phyloP scores from a whole-genome alignment of 2,888 invertebrate species.

The Molanna angustata region DNA sequence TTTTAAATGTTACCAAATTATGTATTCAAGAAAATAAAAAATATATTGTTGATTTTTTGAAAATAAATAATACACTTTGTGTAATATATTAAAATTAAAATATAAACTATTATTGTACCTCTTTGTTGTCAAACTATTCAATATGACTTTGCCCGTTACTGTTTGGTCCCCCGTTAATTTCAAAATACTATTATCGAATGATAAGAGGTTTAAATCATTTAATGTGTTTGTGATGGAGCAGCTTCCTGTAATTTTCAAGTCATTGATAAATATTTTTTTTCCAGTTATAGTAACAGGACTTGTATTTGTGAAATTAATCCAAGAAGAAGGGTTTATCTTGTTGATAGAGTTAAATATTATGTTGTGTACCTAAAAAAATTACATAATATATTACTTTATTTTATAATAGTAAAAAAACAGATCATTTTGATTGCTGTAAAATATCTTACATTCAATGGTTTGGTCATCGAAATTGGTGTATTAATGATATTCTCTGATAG shows the following conservation, averaged over 20 bases:
- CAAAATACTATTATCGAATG: constrained; percentile 44
- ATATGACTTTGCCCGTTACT: constrained; percentile 43
- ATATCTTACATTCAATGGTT: constrained; percentile 41
- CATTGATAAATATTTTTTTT: constrained; percentile 45
- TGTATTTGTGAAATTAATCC: constrained; percentile 43
- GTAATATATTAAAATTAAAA: no score
- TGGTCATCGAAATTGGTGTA: constrained; percentile 40
- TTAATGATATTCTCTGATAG: constrained; percentile 40
- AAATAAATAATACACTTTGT: no score
- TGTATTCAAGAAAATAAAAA: no score
- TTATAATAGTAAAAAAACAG: no score
- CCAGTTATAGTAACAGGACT: constrained; percentile 48
- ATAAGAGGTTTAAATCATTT: constrained; percentile 47
- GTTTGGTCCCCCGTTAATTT: constrained; percentile 46
- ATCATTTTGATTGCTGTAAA: no score
- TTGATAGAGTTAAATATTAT: constrained; percentile 47
- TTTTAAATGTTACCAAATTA: no score
- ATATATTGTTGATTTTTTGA: no score
- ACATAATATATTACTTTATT: constrained; percentile 4
- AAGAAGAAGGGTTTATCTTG: constrained; percentile 42
- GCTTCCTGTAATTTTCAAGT: constrained; percentile 44
- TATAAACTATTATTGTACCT: constrained; percentile 34
- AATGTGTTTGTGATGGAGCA: constrained; percentile 43
- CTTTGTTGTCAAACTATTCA: constrained; percentile 39
- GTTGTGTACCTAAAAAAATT: constrained; percentile 38